Evolutionary conservation across 2,888 invertebrate genomes (phyloP).

Genomic region (Diarsia rubi): DNA sequence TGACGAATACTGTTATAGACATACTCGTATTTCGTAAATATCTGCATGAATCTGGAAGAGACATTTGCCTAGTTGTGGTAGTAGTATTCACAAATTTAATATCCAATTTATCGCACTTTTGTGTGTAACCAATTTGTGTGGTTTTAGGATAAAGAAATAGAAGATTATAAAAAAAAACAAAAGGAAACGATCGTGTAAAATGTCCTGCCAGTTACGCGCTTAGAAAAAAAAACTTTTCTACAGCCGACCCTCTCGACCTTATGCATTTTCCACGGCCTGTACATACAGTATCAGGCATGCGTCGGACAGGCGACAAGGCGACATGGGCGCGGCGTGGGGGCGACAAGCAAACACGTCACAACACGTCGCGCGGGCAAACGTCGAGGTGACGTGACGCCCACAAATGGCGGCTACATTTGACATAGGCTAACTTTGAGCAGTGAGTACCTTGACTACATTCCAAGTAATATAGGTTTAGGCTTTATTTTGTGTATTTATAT

Average conservation of each 20-base stretch:
- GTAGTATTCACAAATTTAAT: not conserved
- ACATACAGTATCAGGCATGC: slow-evolving; percentile 33
- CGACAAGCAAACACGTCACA: slow-evolving; percentile 65
- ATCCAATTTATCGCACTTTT: not conserved
- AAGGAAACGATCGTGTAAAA: not conserved
- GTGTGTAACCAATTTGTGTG: not conserved
- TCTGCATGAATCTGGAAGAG: not conserved
- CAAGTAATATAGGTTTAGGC: not conserved
- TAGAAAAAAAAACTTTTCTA: not conserved
- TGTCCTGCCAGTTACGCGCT: not conserved
- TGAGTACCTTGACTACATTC: not conserved
- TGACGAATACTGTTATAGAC: not conserved
- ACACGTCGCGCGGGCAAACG: slow-evolving; percentile 57
- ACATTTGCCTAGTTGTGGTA: not conserved
- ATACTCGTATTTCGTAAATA: no score
- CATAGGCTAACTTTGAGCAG: not conserved
- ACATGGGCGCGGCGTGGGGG: slow-evolving; percentile 47
- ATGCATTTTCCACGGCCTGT: slow-evolving; percentile 29
- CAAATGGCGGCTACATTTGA: slow-evolving; percentile 24
- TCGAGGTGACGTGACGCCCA: slow-evolving; percentile 39
- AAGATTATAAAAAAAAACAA: not conserved
- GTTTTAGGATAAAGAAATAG: no score
- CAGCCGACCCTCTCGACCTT: slow-evolving; percentile 11
- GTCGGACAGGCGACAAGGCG: slow-evolving; percentile 49
- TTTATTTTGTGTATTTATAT: not conserved